These are phyloP conservation scores for Brienomyrus brachyistius DNA, from an alignment of 2,113 vertebrate genomes.

Conservation along the genomic window DNA sequence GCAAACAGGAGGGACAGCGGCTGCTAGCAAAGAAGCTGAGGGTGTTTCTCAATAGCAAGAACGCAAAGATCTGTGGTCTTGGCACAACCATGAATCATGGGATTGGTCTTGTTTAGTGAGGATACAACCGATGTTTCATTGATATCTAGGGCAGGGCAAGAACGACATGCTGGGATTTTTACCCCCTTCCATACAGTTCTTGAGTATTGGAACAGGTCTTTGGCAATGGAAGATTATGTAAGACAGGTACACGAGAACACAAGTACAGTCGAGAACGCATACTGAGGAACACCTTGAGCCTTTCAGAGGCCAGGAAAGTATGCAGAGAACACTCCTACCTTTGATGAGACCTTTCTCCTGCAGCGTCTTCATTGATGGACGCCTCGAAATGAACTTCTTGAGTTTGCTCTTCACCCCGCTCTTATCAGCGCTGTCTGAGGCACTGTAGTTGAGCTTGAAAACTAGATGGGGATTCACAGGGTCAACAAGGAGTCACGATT, in stretches of 20 bases:
- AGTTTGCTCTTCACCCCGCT: constrained; percentile 76
- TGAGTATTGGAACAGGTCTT: not conserved
- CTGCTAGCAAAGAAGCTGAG: not conserved
- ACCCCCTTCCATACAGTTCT: not conserved
- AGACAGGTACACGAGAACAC: not conserved
- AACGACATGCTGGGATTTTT: not conserved
- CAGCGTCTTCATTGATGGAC: constrained; percentile 79
- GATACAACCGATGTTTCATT: not conserved
- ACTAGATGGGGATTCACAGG: constrained; percentile 45
- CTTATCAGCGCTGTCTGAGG: constrained; percentile 75
- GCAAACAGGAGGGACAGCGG: not conserved
- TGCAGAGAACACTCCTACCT: constrained; percentile 52
- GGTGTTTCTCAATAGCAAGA: not conserved
- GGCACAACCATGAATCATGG: not conserved
- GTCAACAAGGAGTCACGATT: not conserved
- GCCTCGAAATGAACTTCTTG: constrained; percentile 81
- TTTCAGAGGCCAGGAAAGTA: not conserved
- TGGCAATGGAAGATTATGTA: not conserved
- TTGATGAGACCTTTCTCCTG: constrained; percentile 85
- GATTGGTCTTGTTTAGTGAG: not conserved
- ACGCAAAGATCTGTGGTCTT: not conserved
- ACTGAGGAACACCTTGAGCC: not conserved
- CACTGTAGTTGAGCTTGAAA: constrained; percentile 77
- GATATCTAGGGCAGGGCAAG: not conserved
- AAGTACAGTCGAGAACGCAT: not conserved